phyloP scores from a whole-genome alignment of 2,888 invertebrate genomes.

The Fragum whitleyi region DNA sequence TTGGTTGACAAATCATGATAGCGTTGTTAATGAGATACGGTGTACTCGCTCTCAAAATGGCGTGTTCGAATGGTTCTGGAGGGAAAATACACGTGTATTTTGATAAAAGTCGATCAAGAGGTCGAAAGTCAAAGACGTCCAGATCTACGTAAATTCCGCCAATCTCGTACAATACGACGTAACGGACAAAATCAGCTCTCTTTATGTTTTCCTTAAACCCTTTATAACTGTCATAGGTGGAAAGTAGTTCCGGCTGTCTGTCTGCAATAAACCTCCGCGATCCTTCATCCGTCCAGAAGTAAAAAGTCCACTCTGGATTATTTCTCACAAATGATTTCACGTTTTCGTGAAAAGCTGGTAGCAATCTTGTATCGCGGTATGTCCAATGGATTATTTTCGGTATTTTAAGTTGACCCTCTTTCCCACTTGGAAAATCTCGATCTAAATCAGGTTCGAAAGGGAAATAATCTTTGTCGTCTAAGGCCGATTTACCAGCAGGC shows the following conservation, averaged over 20 bases:
- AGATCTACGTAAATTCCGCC: slow-evolving; percentile 80
- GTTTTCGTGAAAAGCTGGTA: slow-evolving; percentile 15
- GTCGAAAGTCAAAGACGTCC: slow-evolving; percentile 74
- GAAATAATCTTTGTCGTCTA: too few relatives aligned
- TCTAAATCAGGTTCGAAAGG: slow-evolving; percentile 29
- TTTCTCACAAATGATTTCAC: slow-evolving; percentile 64
- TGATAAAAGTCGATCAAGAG: slow-evolving; percentile 65
- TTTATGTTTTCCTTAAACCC: slow-evolving; percentile 59
- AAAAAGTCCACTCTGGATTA: slow-evolving; percentile 81
- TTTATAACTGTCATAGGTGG: slow-evolving; percentile 71
- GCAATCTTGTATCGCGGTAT: slow-evolving; percentile 28
- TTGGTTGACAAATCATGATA: slow-evolving; percentile 69
- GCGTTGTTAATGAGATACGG: slow-evolving; percentile 74
- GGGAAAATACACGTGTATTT: slow-evolving; percentile 73
- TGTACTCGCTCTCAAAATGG: slow-evolving; percentile 66
- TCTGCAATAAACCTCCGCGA: slow-evolving; percentile 71
- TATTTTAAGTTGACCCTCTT: slow-evolving; percentile 21
- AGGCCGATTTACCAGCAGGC: too few relatives aligned
- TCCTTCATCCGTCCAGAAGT: slow-evolving; percentile 80
- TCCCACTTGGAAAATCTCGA: slow-evolving; percentile 33
- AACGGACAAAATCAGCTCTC: slow-evolving; percentile 78
- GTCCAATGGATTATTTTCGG: slow-evolving; percentile 58
- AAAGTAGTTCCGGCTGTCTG: slow-evolving; percentile 71
- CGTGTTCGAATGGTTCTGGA: slow-evolving; percentile 74
- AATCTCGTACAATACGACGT: slow-evolving; percentile 77